Base-by-base conservation (phyloP, 30 jellyfish, hydroid and myxozoan species). In the Aurelia aurita complex sp. Pacific region DNA sequence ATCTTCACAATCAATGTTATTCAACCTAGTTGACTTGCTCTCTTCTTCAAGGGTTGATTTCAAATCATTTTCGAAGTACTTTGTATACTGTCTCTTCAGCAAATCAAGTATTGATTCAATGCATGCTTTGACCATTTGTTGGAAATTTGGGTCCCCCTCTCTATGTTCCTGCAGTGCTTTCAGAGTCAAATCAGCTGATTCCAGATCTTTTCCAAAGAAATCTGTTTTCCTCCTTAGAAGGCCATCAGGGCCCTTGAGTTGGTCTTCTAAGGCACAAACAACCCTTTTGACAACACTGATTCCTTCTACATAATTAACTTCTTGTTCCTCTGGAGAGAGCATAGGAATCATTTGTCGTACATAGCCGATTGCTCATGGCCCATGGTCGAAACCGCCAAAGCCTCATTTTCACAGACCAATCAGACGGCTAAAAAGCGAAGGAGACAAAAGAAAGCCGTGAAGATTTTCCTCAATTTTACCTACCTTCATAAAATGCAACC, bases 1-100 rank as follows among this genome's bases (percentile, higher is more conserved):
- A 19, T 68, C 75, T 51, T 81, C 75, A 65, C 83, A 66, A 19
- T 68, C 85, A 65, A 81, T 81, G 59, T 11, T 40, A 57, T 59
- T 19, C 18, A 66, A 67, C n/a, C 86, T 42, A 9, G 66, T 23
- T 11, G 90, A 74, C 84, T 36, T 36, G 72, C 72, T 53, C 50
- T 46, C 73, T 53, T 69, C 63, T 69, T 38, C 38, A 29, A 14
- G 33, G 33, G 17, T 64, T 64, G 17, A 9, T 64, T 14, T 64
- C 10, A 64, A 64, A 23, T 23, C 29, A 23, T 23, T 23, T 23
- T 23, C 29, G 29, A 23, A 23, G 29, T 23, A 23, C 29, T 23
- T 23, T 23, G 29, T 23, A 23, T 23, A 23, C 29, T 23, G 29
- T 23, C 29, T 23, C 29, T 23, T 23, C 29, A 23, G 29, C 29